Evolutionary conservation across 2,888 invertebrate species (phyloP).

Genomic region (Clunio marinus): DNA sequence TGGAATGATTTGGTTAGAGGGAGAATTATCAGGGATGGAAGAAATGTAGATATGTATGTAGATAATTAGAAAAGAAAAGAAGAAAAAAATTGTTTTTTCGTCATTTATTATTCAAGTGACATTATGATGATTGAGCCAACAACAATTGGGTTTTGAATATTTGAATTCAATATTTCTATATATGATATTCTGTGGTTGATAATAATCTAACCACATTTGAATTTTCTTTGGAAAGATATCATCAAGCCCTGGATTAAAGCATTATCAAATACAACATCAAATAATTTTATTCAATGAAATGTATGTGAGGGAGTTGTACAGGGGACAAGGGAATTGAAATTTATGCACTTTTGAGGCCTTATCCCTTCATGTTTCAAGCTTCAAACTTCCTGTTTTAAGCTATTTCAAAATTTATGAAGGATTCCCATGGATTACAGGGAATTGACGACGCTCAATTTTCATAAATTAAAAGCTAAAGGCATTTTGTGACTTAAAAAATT

Average conservation of each 20-base stretch:
- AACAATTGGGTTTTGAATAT: no score
- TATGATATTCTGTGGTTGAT: no score
- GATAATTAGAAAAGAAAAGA: no score
- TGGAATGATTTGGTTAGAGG: no score
- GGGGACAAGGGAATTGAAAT: constrained; percentile 28
- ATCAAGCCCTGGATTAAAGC: no score
- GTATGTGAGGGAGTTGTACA: constrained; percentile 18
- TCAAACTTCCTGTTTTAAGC: constrained; percentile 15
- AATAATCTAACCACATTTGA: no score
- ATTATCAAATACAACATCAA: constrained; percentile 39
- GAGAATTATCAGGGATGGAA: neutral
- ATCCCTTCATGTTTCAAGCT: neutral
- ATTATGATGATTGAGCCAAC: no score
- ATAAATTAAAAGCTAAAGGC: constrained; percentile 39
- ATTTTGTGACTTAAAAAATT: constrained; percentile 26
- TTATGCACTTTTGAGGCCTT: constrained; percentile 33
- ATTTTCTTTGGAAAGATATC: no score
- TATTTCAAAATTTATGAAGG: constrained; percentile 15
- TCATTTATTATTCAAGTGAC: no score
- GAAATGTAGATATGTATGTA: no score
- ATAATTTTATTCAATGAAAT: constrained; percentile 39
- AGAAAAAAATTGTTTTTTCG: no score
- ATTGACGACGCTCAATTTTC: constrained; percentile 38
- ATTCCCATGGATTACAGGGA: constrained; percentile 27
- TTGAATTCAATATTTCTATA: no score